A percentile compares a stretch with the other conserved stretches of the same genome.
These are phyloP conservation scores for Cherax destructor DNA, from an alignment of 1,140 invertebrate species.

Conservation along the genomic window DNA sequence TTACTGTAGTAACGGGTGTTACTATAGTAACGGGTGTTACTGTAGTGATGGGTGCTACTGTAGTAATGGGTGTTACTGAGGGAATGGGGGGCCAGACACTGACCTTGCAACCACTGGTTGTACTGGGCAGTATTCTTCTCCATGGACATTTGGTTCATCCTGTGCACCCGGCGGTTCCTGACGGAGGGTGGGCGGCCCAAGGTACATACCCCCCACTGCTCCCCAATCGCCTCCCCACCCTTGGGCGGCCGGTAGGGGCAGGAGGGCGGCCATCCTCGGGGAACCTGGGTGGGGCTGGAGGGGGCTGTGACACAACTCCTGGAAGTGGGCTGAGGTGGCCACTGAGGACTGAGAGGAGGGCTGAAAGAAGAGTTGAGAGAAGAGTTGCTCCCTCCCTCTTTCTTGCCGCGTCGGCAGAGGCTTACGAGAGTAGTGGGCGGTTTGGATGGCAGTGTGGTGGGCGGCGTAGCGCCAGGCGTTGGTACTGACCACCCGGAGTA, in stretches of 20 bases:
- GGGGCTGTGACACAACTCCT: neutral
- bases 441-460: neutral
- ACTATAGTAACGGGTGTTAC: neutral
- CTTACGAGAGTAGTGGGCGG: slow-evolving; percentile 20
- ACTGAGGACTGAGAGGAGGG: neutral
- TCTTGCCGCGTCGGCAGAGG: neutral
- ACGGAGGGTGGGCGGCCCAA: slow-evolving; percentile 3
- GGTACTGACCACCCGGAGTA: neutral
- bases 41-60: neutral
- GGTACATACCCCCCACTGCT: slow-evolving; percentile 36
- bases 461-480: slow-evolving; percentile 6
- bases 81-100: neutral
- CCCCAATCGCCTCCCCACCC: neutral
- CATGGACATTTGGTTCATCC: slow-evolving; percentile 36
- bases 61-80: neutral
- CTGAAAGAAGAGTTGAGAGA: neutral
- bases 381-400: no score
- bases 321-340: neutral
- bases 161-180: neutral
- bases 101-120: slow-evolving; percentile 45
- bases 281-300: neutral
- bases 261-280: neutral
- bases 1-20: no score
- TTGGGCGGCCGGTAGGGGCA: neutral
- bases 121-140: slow-evolving; percentile 45